Base-by-base conservation (phyloP, 2,113 vertebrate species). In the Neodontobutis hainanensis region DNA sequence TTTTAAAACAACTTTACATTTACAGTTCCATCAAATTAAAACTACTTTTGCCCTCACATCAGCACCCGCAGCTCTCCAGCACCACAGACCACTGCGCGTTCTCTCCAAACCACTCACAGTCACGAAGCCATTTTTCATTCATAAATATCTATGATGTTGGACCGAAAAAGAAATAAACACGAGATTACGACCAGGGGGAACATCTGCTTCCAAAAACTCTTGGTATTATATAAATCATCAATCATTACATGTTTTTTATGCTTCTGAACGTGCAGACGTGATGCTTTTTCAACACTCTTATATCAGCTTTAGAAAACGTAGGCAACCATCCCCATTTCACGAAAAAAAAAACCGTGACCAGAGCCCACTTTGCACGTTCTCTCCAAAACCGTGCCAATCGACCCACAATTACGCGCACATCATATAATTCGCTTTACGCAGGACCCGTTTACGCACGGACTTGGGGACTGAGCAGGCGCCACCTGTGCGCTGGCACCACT, bases 401-500 rank as follows among this genome's bases (percentile, higher is more conserved):
- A 27, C 19, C 19, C 19, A 27, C 10, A 47, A 43, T 48, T 5
- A n/a, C 44, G 59, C 60, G 1, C 67, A 61, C 38, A 14, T 3
- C 15, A 44, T 45, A 34, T 35, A 10, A 35, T 43, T 3, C 32
- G 1, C 34, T 4, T n/a, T n/a, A 14, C 32, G 34, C 63, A 10
- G 12, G n/a, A 8, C 12, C 0, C 14, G 46, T 36, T 36, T 70
- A 46, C 81, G 79, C 81, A 65, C 60, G 8, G 45, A 47, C 6
- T 16, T 1, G 15, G 34, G 5, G 5, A 16, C 27, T 4, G 36
- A 47, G 6, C 5, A 47, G 45, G 75, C 77, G 62, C 67, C 78
- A 83, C 82, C 82, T 83, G 81, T 58, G 76, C 50, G 4, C 4
- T 16, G 65, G 36, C 40, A 19, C 48, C 14, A 47, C 52, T 46